Conservation (phyloP, 2,113 vertebrate genomes). For the Anas platyrhynchos region DNA sequence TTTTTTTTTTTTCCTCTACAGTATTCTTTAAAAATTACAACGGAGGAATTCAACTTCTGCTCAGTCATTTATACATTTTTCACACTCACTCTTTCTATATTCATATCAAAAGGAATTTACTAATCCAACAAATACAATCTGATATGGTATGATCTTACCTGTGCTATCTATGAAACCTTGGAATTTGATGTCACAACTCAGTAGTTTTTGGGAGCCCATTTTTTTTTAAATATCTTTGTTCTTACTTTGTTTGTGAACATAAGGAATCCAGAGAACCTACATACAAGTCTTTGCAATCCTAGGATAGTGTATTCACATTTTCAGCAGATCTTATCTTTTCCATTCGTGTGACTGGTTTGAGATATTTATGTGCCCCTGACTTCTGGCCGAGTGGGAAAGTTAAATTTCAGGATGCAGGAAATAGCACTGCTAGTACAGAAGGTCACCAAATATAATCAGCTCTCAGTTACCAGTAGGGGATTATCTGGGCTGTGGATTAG, state of each 20-base stretch:
- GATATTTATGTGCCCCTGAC: neutral
- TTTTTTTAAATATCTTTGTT: neutral
- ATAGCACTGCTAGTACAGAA: neutral
- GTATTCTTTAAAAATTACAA: neutral
- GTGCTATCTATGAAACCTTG: neutral
- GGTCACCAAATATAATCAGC: conserved; percentile 26
- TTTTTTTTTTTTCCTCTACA: neutral
- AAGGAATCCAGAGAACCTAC: neutral
- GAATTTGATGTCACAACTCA: neutral
- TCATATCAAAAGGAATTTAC: neutral
- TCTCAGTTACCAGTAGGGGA: neutral
- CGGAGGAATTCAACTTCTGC: neutral
- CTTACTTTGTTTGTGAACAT: neutral
- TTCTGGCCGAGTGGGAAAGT: neutral
- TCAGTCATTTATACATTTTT: neutral
- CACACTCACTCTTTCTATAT: neutral
- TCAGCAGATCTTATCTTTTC: neutral
- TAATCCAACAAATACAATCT: neutral
- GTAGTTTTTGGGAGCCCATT: neutral
- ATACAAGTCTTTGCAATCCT: neutral
- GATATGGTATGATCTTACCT: neutral
- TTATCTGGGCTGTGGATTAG: conserved; percentile 28
- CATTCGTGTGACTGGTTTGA: neutral
- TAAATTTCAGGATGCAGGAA: conserved; percentile 3
- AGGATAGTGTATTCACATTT: neutral